Conservation (phyloP, 37 sponge, comb jelly and placozoan genomes). For the Sycon ciliatum region DNA sequence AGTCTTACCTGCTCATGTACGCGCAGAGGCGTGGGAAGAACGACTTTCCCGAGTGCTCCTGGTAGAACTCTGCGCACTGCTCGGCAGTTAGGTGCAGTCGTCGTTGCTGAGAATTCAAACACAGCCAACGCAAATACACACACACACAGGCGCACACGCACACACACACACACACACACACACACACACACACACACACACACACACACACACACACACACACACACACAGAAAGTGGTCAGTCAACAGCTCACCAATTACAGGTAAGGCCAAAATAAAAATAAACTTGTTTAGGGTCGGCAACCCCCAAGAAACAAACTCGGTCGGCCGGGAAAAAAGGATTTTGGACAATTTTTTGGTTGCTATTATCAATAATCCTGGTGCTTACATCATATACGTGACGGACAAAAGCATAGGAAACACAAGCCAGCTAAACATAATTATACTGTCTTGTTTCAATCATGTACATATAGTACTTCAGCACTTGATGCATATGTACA, state of each 20-base stretch:
- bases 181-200: conserved; percentile 28
- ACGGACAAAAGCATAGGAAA: no score
- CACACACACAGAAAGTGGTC: not conserved
- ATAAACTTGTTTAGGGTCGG: no score
- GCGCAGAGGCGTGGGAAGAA: conserved; percentile 91
- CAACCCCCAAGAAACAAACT: no score
- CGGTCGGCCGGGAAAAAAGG: no score
- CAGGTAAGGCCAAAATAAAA: no score
- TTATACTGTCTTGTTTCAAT: no score
- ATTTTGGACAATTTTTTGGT: no score
- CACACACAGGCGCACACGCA: not conserved
- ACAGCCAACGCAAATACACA: not conserved
- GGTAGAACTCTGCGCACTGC: conserved; percentile 92
- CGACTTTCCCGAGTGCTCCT: conserved; percentile 97
- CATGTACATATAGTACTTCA: no score
- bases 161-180: conserved; percentile 15
- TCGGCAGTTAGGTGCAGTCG: conserved; percentile 80
- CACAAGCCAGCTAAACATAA: no score
- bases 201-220: conserved; percentile 20
- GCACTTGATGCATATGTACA: no score
- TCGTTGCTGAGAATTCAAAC: conserved; percentile 41
- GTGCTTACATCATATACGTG: no score
- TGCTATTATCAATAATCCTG: no score
- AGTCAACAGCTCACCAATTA: conserved; percentile 13
- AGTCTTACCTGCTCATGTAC: conserved; percentile 78